phyloP scores from a whole-genome alignment of 2,113 vertebrate genomes.

The Aptenodytes patagonicus region DNA sequence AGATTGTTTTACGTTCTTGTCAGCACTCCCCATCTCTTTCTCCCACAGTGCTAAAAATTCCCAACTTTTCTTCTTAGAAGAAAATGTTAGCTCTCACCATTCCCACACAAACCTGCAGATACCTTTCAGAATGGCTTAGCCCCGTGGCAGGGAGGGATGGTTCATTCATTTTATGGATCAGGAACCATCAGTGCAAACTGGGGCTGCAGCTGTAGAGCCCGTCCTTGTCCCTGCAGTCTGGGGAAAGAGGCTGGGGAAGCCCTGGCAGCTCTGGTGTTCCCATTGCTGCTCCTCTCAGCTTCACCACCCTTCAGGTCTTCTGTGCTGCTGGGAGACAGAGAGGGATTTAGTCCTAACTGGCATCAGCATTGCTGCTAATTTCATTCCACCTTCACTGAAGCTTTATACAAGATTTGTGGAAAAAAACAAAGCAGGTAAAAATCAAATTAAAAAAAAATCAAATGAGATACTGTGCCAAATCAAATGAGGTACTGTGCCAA shows the following conservation, averaged over 20 bases:
- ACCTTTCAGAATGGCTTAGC: not conserved
- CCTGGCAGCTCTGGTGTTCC: not conserved
- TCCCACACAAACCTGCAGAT: not conserved
- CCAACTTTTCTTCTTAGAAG: not conserved
- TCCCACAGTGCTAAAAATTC: not conserved
- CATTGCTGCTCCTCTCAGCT: not conserved
- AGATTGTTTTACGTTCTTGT: not conserved
- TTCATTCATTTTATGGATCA: accelerated
- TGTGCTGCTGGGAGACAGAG: not conserved
- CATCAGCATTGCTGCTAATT: not conserved
- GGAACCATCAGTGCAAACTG: not conserved
- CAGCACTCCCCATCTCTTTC: not conserved
- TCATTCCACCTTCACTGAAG: not conserved
- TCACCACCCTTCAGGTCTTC: not conserved
- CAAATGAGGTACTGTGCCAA: not conserved
- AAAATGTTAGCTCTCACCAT: not conserved
- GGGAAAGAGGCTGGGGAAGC: not conserved
- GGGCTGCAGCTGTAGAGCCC: not conserved
- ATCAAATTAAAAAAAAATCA: not conserved
- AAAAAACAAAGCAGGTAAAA: not conserved
- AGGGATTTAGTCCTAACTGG: not conserved
- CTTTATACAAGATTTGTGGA: not conserved
- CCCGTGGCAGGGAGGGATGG: not conserved
- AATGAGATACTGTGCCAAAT: not conserved
- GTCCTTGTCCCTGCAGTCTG: not conserved